Base-by-base conservation (phyloP, 2,888 invertebrate genomes). In the Hydrotaea cyrtoneurina region DNA sequence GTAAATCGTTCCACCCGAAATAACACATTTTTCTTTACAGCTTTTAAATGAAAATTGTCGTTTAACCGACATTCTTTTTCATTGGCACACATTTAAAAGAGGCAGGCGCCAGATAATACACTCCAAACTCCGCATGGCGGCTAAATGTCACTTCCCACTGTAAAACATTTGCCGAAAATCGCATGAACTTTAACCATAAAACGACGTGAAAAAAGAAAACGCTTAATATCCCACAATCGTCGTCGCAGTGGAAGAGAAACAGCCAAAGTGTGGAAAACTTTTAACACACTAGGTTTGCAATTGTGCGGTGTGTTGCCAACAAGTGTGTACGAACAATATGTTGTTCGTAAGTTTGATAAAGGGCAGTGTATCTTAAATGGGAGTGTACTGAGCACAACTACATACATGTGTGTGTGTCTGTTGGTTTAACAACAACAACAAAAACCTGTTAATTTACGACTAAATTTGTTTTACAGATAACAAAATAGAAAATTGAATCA, bases 371-470 rank as follows among this genome's bases (percentile, higher is more conserved):
- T 50, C 50, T 15, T 50, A n/a, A 4, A 50, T 8, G n/a, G 50
- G n/a, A n/a, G 50, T 8, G 50, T n/a, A n/a, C 50, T n/a, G 15
- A 50, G 2, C 50, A 5, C 13, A 50, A n/a, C n/a, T n/a, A n/a
- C 7, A n/a, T 13, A 50, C n/a, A n/a, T n/a, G 50, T 50, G n/a
- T n/a, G 50, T n/a, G 50, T 10, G 43, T 43, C 1, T 43, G 43
- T 43, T 10, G 10, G 8, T n/a, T n/a, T n/a, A n/a, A n/a, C n/a
- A n/a, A n/a, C 8, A 57, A 19, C 4, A 50, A 1, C 3, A 26
- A 23, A 59, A 59, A 59, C 23, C 26, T 59, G 59, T 59, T 15
- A 59, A 59, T 59, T 59, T 59, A 59, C 59, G 59, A 59, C 59
- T 59, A 13, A 23, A 59, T 59, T 15, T 59, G 59, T 59, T 59